Percentiles rank a stretch among this genome's conserved stretches.
Conservation (phyloP, 2,888 invertebrate species). For the Seira ritae region DNA sequence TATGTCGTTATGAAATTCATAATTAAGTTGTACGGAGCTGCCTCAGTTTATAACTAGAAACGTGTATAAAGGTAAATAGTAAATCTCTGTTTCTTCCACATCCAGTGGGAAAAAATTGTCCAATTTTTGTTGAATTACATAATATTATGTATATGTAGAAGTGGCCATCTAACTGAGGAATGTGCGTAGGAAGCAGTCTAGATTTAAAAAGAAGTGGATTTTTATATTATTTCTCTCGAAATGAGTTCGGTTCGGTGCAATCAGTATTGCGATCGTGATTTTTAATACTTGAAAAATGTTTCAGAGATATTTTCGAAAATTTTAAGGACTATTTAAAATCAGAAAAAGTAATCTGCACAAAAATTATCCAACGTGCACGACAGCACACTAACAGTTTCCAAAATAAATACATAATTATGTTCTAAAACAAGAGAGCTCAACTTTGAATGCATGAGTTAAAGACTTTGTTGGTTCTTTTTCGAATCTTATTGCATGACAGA, state of each 20-base stretch:
- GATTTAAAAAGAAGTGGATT: background rate
- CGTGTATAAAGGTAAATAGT: background rate
- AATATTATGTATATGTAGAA: too few relatives aligned
- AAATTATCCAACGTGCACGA: too few relatives aligned
- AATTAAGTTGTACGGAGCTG: background rate
- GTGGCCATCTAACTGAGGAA: background rate
- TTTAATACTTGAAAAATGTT: background rate
- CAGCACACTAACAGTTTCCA: too few relatives aligned
- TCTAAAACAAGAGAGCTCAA: too few relatives aligned
- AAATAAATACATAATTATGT: too few relatives aligned
- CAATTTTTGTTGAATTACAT: too few relatives aligned
- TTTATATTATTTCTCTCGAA: background rate
- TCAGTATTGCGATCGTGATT: conserved; percentile 9
- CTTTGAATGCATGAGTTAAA: too few relatives aligned
- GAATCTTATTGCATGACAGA: too few relatives aligned
- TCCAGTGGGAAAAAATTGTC: background rate
- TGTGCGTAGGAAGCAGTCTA: background rate
- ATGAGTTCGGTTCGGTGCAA: background rate
- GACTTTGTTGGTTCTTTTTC: too few relatives aligned
- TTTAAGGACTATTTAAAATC: background rate
- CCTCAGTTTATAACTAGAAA: conserved; percentile 8
- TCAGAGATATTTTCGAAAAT: conserved; percentile 8
- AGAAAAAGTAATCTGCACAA: too few relatives aligned
- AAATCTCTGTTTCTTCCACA: background rate
- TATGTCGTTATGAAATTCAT: background rate